Conservation (phyloP, 2,888 invertebrate species). For the Odontocolon sp. region DNA sequence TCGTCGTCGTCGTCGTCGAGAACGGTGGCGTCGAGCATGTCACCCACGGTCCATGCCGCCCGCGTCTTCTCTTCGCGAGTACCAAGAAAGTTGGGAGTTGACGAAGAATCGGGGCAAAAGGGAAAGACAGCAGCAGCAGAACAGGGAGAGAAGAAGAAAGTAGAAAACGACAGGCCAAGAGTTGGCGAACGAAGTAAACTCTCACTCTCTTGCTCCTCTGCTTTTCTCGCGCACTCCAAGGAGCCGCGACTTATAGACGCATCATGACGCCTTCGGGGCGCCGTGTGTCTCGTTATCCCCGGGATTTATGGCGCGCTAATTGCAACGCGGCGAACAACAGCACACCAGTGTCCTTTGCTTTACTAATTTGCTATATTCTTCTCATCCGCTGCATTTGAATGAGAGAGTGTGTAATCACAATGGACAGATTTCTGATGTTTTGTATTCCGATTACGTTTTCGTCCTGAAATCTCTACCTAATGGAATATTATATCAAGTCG, state of each 20-base stretch:
- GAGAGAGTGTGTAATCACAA: slow-evolving; percentile 14
- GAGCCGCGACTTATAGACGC: slow-evolving; percentile 63
- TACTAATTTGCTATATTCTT: slow-evolving; percentile 5
- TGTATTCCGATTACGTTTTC: slow-evolving; percentile 8
- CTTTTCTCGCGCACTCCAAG: slow-evolving; percentile 43
- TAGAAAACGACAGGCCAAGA: slow-evolving; percentile 52
- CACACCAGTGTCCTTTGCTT: slow-evolving; percentile 63
- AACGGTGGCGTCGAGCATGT: slow-evolving; percentile 59
- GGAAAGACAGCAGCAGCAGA: slow-evolving; percentile 27
- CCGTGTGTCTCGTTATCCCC: slow-evolving; percentile 79
- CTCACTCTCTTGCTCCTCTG: slow-evolving; percentile 36
- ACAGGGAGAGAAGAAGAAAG: slow-evolving; percentile 41
- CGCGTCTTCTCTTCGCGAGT: slow-evolving; percentile 57
- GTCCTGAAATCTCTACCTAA: no score
- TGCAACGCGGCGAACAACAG: slow-evolving; percentile 77
- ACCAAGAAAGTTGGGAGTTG: slow-evolving; percentile 58
- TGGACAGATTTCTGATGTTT: slow-evolving; percentile 8
- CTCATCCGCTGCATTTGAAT: slow-evolving; percentile 9
- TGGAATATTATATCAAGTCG: no score
- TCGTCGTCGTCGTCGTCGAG: slow-evolving; percentile 48
- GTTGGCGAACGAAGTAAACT: slow-evolving; percentile 64
- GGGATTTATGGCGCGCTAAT: slow-evolving; percentile 80
- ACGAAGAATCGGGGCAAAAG: slow-evolving; percentile 45
- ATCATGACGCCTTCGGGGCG: slow-evolving; percentile 79
- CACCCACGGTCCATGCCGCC: slow-evolving; percentile 58